Evolutionary conservation across 1,140 invertebrate genomes (phyloP), one percentile per base, ranked within the genome.

Genomic region (Atta texana): DNA sequence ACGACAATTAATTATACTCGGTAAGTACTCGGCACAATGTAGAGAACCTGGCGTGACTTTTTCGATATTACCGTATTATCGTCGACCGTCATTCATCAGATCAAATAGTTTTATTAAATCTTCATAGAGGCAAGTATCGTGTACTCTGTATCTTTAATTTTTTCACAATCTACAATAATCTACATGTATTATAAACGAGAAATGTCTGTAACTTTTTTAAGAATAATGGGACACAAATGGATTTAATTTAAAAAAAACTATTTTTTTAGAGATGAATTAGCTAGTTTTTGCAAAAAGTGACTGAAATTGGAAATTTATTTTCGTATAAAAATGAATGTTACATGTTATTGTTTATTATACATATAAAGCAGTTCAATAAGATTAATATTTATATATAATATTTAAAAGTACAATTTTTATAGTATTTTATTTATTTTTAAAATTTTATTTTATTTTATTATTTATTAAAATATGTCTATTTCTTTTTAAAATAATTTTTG

Each of bases 1-100:
- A 76, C 14, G 55, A 57, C 80, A 81, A 88, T 90, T 90, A 90
- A 87, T 90, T 90, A 90, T 90, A 69, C 66, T 51, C 59, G 34
- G 53, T 28, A 68, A 85, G 44, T 39, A 18, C 59, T 69, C 66
- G 64, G n/a, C 39, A n/a, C 59, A 61, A 8, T 28, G 18, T 34
- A 18, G 21, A 18, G 28, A 75, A 51, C 21, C 66, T 53, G 16
- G 28, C 24, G 14, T 74, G 74, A 88, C 75, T 77, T 77, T 72
- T 84, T 75, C 76, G 86, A 87, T 90, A 87, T 72, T 82, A 74
- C 61, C 88, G 53, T 84, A 87, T 61, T 85, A 87, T 87, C 66
- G 44, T 57, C 39, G 39, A 28, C 10, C 44, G 31, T 66, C 24
- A 49, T 63, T 31, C 51, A 39, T 10, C n/a, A 49, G 21, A 78